phyloP scores from a whole-genome alignment of 2,797 vertebrate genomes.

The Pachyuromys duprasi region DNA sequence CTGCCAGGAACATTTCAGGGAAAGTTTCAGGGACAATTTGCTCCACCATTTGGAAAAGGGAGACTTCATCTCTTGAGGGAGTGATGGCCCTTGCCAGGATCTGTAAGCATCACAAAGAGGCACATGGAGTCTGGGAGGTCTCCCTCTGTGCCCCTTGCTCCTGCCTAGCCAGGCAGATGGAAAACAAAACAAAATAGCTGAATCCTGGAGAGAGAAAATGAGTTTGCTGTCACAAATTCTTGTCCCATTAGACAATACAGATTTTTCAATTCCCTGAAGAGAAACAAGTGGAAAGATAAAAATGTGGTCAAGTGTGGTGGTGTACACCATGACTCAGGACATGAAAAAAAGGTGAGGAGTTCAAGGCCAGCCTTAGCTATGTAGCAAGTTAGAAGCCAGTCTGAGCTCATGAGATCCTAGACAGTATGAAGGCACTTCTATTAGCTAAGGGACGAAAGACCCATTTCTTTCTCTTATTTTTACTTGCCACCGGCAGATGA shows the following conservation, averaged over 20 bases:
- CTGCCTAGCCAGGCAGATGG: neutral
- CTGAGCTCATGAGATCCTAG: neutral
- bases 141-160: neutral
- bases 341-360: neutral
- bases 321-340: neutral
- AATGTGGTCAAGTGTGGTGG: neutral
- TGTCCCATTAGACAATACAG: neutral
- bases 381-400: neutral
- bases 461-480: neutral
- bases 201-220: neutral
- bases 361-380: neutral
- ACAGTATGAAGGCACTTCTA: neutral
- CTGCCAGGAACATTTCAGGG: neutral
- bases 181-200: neutral
- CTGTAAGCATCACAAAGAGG: neutral
- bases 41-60: neutral
- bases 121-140: neutral
- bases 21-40: neutral
- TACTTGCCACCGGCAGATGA: constrained; percentile 10
- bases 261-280: constrained; percentile 28
- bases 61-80: neutral
- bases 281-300: constrained; percentile 48
- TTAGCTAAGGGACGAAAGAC: constrained; percentile 43
- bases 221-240: neutral
- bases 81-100: neutral